Evolutionary conservation across 2,888 invertebrate genomes (phyloP).

Genomic region (Drosophila rubida): DNA sequence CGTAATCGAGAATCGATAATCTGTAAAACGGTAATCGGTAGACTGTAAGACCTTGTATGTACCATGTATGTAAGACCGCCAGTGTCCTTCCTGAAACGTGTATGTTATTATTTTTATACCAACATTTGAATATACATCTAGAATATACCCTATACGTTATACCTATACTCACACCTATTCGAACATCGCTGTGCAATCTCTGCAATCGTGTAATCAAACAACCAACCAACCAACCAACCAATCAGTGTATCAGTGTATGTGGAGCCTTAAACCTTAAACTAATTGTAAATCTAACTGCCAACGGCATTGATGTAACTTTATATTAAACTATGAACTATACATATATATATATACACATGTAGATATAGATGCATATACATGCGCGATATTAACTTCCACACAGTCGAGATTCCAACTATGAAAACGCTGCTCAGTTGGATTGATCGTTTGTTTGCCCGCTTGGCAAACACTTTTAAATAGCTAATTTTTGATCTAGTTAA

Average conservation of each 20-base stretch:
- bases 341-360: not conserved
- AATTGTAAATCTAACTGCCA: conserved; percentile 59
- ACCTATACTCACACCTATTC: not conserved
- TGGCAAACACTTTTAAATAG: conserved; percentile 59
- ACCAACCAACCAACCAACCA: conserved; percentile 12
- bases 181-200: conserved; percentile 2
- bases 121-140: conserved; percentile 30
- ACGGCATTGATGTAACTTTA: conserved; percentile 55
- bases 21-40: conserved; percentile 8
- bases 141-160: not conserved
- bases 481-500: conserved; percentile 64
- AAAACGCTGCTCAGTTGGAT: conserved; percentile 36
- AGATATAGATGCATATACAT: too few species aligned
- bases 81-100: conserved; percentile 67
- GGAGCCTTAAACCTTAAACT: conserved; percentile 67
- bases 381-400: conserved; percentile 7
- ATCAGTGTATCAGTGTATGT: conserved; percentile 30
- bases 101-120: conserved; percentile 57
- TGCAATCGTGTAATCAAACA: conserved; percentile 9
- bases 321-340: conserved; percentile 27
- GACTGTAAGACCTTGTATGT: conserved; percentile 44
- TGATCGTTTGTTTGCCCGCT: conserved; percentile 15
- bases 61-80: conserved; percentile 56
- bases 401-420: conserved; percentile 47
- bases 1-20: conserved; percentile 21